Evolutionary conservation across 2,113 vertebrate genomes (phyloP).

Genomic region (Chinchilla lanigera): DNA sequence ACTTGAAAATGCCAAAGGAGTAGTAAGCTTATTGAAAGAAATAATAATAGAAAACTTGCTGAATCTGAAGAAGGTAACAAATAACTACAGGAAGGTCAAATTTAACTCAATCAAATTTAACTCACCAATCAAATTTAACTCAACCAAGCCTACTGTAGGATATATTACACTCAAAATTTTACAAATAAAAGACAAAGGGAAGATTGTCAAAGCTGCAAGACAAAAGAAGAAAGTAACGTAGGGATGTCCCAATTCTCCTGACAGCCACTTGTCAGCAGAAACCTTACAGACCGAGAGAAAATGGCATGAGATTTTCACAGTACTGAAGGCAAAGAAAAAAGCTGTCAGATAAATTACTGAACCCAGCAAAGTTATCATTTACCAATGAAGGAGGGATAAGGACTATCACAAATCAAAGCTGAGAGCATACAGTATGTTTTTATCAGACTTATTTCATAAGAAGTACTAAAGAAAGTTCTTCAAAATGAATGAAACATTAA

Average conservation of each 20-base stretch:
- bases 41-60: background rate
- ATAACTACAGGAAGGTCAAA: background rate
- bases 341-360: background rate
- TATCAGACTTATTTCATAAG: background rate
- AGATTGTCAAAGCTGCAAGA: background rate
- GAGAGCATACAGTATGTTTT: background rate
- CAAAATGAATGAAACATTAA: background rate
- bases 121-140: background rate
- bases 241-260: background rate
- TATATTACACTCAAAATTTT: background rate
- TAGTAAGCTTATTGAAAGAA: background rate
- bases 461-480: background rate
- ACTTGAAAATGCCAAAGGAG: background rate
- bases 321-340: background rate
- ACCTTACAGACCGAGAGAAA: background rate
- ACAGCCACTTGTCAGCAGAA: background rate
- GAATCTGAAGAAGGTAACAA: background rate
- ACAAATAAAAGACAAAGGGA: background rate
- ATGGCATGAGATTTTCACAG: background rate
- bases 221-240: background rate
- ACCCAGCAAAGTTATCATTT: background rate
- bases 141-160: background rate
- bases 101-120: no score
- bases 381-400: background rate
- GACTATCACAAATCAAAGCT: background rate